Percentiles rank a stretch among this genome's conserved stretches.
phyloP scores from a whole-genome alignment of 1,140 invertebrate genomes.

The Dendrolimus punctatus region DNA sequence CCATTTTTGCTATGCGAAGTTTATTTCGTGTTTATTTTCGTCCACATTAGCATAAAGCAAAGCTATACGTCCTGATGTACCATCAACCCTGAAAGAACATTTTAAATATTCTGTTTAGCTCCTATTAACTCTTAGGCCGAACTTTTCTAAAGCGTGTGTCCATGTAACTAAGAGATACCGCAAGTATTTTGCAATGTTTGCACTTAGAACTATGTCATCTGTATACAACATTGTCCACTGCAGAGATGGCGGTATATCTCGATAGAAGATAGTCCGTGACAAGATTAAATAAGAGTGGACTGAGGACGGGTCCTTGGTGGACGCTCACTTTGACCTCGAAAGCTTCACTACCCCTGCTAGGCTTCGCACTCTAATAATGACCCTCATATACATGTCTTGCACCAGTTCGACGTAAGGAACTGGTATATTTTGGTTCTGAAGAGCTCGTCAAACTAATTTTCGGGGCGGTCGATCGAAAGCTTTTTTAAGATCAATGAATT shows the following conservation, averaged over 20 bases:
- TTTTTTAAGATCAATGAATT: slow-evolving; percentile 23
- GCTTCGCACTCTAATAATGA: slow-evolving; percentile 12
- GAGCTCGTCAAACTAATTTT: slow-evolving; percentile 14
- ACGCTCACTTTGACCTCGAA: slow-evolving; percentile 19
- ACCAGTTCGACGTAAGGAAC: slow-evolving; percentile 14
- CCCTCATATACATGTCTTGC: slow-evolving; percentile 13
- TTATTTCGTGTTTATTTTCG: too few species aligned
- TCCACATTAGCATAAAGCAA: slow-evolving; percentile 5
- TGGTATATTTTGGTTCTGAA: slow-evolving; percentile 13
- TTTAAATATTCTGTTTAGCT: slow-evolving; percentile 14
- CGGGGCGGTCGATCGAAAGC: slow-evolving; percentile 17
- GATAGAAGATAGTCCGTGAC: slow-evolving; percentile 13
- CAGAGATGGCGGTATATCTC: neutral
- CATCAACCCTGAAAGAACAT: neutral
- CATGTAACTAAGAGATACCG: slow-evolving; percentile 1
- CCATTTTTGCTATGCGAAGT: too few species aligned
- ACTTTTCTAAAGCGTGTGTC: slow-evolving; percentile 3
- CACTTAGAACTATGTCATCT: slow-evolving; percentile 11
- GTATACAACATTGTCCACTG: slow-evolving; percentile 12
- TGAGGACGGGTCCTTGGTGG: slow-evolving; percentile 15
- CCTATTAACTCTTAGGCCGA: slow-evolving; percentile 13
- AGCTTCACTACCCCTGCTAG: slow-evolving; percentile 9
- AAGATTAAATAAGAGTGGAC: slow-evolving; percentile 15
- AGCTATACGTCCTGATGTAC: neutral
- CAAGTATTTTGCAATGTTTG: neutral